Base-by-base conservation (phyloP, 2,888 invertebrate species). In the Abscondita cerata region DNA sequence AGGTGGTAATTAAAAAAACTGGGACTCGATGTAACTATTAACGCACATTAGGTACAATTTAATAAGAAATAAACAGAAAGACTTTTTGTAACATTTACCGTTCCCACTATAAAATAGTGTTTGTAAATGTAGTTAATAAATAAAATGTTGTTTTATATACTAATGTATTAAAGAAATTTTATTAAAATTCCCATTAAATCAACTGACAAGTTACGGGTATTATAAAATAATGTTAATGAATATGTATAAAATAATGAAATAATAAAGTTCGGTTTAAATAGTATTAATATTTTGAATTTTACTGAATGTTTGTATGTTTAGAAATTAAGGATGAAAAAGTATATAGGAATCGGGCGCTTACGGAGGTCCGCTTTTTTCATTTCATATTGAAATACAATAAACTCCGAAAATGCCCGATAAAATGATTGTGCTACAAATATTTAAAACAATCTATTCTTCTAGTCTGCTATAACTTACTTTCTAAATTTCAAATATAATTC, bases 141-240 rank as follows among this genome's bases (percentile, higher is more conserved):
- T 78, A 80, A 80, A 80, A 79, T 78, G 78, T 79, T 80, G 80
- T 80, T 80, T 80, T 80, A 79, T 80, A 81, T 80, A 77, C 76
- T 77, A 76, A 76, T 76, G 75, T 78, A 75, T 75, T 73, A 76
- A 75, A 75, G 81, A 78, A 73, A 77, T 78, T 77, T 77, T 75
- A 78, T 77, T 77, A 76, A 76, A 76, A 70, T 67, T 74, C 76
- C 77, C 76, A 75, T 71, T 73, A 73, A 76, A 76, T 67, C 74
- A 72, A 77, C 73, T 75, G 73, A 77, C 72, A 71, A 71, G 68
- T 73, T 79, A 79, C 79, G 79, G 78, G 79, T 79, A 79, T 77
- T 78, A 78, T 78, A 76, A 76, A 75, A 75, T 76, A 77, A 77
- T 76, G 76, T 76, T 76, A 76, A 76, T 75, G 71, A 73, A 70